Evolutionary conservation across 2,113 vertebrate genomes (phyloP).

Genomic region (Malurus alboscapulatus): DNA sequence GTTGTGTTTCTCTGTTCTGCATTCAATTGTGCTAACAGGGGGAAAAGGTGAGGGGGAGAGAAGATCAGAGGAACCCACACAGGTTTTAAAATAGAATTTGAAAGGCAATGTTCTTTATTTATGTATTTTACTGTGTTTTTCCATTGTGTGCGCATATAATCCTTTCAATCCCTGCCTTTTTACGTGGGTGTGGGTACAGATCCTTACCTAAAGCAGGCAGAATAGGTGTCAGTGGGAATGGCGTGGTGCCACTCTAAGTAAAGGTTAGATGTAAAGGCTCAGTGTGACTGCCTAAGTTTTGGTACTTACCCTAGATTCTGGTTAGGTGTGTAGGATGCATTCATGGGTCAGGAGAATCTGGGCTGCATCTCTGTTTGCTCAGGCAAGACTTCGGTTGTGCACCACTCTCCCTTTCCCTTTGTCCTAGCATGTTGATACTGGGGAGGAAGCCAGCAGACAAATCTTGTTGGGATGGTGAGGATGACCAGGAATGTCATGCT

Average conservation of each 20-base stretch:
- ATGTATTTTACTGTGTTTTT: not conserved
- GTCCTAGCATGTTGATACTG: fast-evolving
- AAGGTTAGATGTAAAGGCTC: not conserved
- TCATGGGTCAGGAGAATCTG: not conserved
- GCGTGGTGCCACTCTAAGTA: not conserved
- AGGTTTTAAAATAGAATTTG: slow-evolving; percentile 44
- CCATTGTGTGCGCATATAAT: not conserved
- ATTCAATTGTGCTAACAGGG: not conserved
- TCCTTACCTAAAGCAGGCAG: not conserved
- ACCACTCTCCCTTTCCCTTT: not conserved
- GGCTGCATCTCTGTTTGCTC: not conserved
- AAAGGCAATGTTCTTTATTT: slow-evolving; percentile 5
- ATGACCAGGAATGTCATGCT: not conserved
- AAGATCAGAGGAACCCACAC: slow-evolving; percentile 43
- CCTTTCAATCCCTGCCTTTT: not conserved
- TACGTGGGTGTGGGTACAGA: not conserved
- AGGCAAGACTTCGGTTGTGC: not conserved
- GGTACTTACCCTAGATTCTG: not conserved
- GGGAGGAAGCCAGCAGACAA: not conserved
- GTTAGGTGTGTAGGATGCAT: not conserved
- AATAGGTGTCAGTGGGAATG: not conserved
- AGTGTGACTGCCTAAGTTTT: not conserved
- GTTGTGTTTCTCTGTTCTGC: not conserved
- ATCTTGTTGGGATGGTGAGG: not conserved
- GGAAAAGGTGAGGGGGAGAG: not conserved